Base-by-base conservation (phyloP, 2,113 vertebrate genomes). In the Pelvicachromis taeniatus region DNA sequence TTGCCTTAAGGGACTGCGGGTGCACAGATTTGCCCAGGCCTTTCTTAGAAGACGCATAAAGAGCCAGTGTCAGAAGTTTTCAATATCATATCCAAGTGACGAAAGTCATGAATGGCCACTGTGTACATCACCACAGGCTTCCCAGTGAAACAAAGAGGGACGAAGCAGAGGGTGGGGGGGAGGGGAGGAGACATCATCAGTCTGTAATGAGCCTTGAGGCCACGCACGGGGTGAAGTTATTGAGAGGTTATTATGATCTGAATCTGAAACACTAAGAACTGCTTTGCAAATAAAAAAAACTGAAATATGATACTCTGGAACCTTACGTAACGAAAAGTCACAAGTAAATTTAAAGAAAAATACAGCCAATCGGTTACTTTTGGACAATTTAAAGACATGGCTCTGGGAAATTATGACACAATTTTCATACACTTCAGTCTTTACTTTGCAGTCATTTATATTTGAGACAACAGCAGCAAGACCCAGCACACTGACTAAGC, bases 71-170 rank as follows among this genome's bases (percentile, higher is more conserved):
- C 83, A 80, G 83, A 84, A 85, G 82, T 89, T 90, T 91, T 93
- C 82, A 93, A 93, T 94, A 91, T 95, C 79, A 93, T 82, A 89
- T 77, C 59, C 82, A 68, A 91, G 87, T 86, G 89, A 89, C 77
- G 53, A 84, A 81, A 88, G 78, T 87, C 54, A 85, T 93, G 85
- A 93, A 93, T 90, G 89, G 83, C 33, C 52, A 75, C 83, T 63
- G 63, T 82, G 65, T 82, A 86, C 82, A 88, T 88, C 87, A 81
- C 90, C 61, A 87, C 83, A 82, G 93, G 91, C 55, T 35, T 53
- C 55, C 75, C 56, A 79, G 63, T 85, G 77, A 91, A 89, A 95
- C 86, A 90, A 90, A 91, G 85, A 87, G 21, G 75, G 38, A 85
- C 7, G 45, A 78, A 80, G 82, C 38, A 59, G 61, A 38, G 54